Evolutionary conservation across 2,113 vertebrate genomes (phyloP), one percentile per base, ranked within the genome.

Genomic region (Psophia crepitans): DNA sequence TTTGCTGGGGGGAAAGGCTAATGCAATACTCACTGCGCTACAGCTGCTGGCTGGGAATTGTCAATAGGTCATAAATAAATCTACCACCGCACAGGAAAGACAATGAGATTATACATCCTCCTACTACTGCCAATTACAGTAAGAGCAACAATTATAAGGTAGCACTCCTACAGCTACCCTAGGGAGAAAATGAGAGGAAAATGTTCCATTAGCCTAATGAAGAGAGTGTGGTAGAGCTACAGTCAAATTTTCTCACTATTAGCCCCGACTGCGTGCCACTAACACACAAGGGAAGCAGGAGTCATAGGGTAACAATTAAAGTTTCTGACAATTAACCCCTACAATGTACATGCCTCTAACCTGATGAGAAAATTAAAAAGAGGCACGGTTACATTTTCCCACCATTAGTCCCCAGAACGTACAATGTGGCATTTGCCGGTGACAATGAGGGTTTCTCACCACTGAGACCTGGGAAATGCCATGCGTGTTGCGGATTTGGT

Each of bases 201-300:
- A 95, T 98, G 98, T 98, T 98, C 98, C 98, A 98, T 98, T 98
- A 98, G 98, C 97, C 96, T 97, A 98, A 98, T 98, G 97, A 98
- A 98, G 98, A 98, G 97, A 97, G 97, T 90, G 94, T 57, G 76
- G 88, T 94, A 64, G 96, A 96, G 96, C 94, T 96, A 22, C 93
- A 97, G 95, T 91, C 92, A 94, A 86, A 97, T 97, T 98, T 97
- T 97, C 98, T 98, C 97, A 97, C 97, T 98, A 97, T 98, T 98
- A 98, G 97, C 95, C 96, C 98, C 98, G 84, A 96, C 37, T 85
- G 98, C 68, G 97, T 95, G 93, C 97, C 97, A 96, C 97, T 95
- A 96, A 95, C 95, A 82, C 97, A 92, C 7, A 46, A 91, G 97
- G 97, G 97, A 97, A 93, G 95, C 91, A 93, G 39, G 73, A 97